Base-by-base conservation (phyloP, 2,888 invertebrate species). In the Cryptus viduatorius region DNA sequence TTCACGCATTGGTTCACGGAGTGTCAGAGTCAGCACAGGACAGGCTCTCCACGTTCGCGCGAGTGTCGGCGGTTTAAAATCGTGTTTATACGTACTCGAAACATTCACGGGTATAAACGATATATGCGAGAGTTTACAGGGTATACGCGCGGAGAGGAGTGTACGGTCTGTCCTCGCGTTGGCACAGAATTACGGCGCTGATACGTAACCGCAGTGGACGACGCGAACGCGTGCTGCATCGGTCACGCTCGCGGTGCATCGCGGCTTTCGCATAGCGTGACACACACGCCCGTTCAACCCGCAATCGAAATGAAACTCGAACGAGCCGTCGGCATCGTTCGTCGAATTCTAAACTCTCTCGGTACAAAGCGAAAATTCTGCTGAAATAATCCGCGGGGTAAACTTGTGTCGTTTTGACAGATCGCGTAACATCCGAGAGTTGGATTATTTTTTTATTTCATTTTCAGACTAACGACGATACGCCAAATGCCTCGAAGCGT, bases 151-250 rank as follows among this genome's bases (percentile, higher is more conserved):
- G 64, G 64, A 46, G 64, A 29, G 14, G 37, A 37, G 65, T 72
- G 50, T 69, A 48, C 53, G 65, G 37, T 72, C 50, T 78, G 72
- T 82, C 82, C 59, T 59, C 67, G 82, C 78, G 77, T 78, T 67
- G 82, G 72, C 77, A 78, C 82, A 71, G 78, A 82, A 82, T 82
- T 82, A 82, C 72, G 59, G 82, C 65, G 72, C 72, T 72, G 67
- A 78, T 78, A 73, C 72, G 72, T 73, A 73, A 82, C 82, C 82
- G 72, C 82, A 82, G 44, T 59, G 72, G 67, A 82, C 77, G 71
- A 61, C 24, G 50, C 69, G 16, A 42, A 31, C 50, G 72, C 67
- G 59, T 71, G 59, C 46, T 71, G 67, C 82, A 82, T 72, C 82
- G 78, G 82, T 78, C 82, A 77, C 82, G 42, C 59, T 56, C 72